Percentiles rank a stretch among this genome's conserved stretches.
Conservation (phyloP, 1,140 invertebrate genomes). For the Aphaenogaster ashmeadi region DNA sequence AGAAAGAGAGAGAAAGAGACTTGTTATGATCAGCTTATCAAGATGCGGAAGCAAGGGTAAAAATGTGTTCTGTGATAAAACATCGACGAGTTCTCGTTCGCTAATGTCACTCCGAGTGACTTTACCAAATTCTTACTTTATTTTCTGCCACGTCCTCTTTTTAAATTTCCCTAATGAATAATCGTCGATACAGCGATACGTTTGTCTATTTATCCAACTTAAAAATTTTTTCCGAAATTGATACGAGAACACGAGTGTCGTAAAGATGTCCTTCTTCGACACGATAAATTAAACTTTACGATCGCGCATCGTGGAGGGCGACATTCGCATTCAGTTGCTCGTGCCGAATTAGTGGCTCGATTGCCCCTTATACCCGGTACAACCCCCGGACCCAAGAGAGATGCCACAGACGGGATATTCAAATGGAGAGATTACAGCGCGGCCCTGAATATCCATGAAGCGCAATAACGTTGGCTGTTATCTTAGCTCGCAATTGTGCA, state of each 20-base stretch:
- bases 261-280: background rate
- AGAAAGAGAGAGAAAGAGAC: background rate
- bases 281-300: conserved; percentile 54
- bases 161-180: conserved; percentile 38
- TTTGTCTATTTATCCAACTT: background rate
- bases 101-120: background rate
- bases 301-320: background rate
- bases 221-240: background rate
- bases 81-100: background rate
- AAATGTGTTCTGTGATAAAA: background rate
- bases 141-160: background rate
- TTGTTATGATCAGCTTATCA: conserved; percentile 32
- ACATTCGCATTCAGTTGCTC: conserved; percentile 1
- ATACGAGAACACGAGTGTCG: background rate
- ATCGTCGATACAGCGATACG: background rate
- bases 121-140: background rate
- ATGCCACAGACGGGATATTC: conserved; percentile 26
- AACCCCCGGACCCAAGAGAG: conserved; percentile 22
- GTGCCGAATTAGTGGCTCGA: conserved; percentile 24
- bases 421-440: conserved; percentile 58
- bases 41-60: background rate
- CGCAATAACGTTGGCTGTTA: conserved; percentile 53
- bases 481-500: conserved; percentile 40
- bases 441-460: conserved; percentile 61
- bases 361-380: conserved; percentile 46